Percentiles rank a stretch among this genome's conserved stretches.
These are phyloP conservation scores for Sebastes fasciatus DNA, from an alignment of 2,113 vertebrate species.

Conservation along the genomic window DNA sequence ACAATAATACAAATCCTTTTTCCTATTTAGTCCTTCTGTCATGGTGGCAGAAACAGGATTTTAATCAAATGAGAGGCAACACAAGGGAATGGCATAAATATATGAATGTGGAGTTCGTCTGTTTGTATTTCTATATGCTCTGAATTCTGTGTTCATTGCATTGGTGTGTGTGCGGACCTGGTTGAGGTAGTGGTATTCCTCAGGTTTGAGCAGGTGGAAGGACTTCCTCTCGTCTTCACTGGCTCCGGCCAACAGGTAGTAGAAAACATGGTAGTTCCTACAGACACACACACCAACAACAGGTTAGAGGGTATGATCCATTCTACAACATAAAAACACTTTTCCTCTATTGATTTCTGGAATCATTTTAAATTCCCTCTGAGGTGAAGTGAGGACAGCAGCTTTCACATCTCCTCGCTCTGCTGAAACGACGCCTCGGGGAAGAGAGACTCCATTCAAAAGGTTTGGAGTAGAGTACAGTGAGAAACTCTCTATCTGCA, in stretches of 20 bases:
- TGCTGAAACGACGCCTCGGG: neutral
- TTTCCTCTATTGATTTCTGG: conserved; percentile 6
- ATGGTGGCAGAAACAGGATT: neutral
- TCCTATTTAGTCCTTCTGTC: neutral
- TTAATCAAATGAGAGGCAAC: neutral
- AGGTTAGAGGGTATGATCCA: conserved; percentile 10
- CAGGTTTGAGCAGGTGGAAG: conserved; percentile 94
- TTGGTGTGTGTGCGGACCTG: conserved; percentile 84
- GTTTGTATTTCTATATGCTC: neutral
- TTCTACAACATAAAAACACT: neutral
- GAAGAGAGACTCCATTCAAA: neutral
- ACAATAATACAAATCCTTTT: neutral
- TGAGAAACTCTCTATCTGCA: neutral
- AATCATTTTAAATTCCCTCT: conserved; percentile 5
- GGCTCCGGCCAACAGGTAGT: conserved; percentile 96
- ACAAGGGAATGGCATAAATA: neutral
- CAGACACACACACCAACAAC: conserved; percentile 14
- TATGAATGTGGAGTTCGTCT: neutral
- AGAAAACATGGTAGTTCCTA: conserved; percentile 99
- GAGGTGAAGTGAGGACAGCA: conserved; percentile 28
- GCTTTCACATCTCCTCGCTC: neutral
- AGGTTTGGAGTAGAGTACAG: neutral
- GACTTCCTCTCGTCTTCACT: conserved; percentile 93
- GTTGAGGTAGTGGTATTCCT: conserved; percentile 97
- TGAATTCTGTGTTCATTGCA: neutral